Percentiles rank a stretch among this genome's conserved stretches.
Evolutionary conservation across 2,113 vertebrate genomes (phyloP).

Genomic region (Nesogale talazaci): DNA sequence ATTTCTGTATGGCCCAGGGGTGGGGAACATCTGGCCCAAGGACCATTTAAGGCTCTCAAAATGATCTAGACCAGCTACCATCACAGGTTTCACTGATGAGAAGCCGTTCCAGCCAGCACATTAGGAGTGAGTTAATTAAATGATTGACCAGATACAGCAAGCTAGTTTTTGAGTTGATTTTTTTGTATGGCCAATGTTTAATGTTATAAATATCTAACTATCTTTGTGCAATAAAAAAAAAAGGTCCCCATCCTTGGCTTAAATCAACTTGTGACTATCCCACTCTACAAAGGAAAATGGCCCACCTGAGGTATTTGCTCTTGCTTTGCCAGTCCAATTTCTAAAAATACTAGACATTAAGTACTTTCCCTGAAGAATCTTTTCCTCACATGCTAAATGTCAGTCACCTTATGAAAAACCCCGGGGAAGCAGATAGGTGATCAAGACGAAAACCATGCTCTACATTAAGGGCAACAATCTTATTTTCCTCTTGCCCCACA

Average conservation of each 20-base stretch:
- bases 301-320: background rate
- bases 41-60: too few species aligned
- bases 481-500: background rate
- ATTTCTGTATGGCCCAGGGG: constrained; percentile 6
- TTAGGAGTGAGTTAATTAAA: too few species aligned
- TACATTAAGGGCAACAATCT: background rate
- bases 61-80: too few species aligned
- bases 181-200: too few species aligned
- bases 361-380: constrained; percentile 8
- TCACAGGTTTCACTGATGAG: too few species aligned
- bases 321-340: constrained; percentile 38
- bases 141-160: too few species aligned
- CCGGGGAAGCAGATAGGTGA: constrained; percentile 28
- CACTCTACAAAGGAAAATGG: constrained; percentile 58
- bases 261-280: constrained; percentile 52
- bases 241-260: background rate
- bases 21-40: too few species aligned
- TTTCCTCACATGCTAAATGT: constrained; percentile 14
- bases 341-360: background rate
- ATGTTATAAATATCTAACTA: too few species aligned
- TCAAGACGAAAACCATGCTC: constrained; percentile 33
- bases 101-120: too few species aligned
- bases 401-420: background rate
- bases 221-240: too few species aligned
- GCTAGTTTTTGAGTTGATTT: too few species aligned